These are phyloP conservation scores for Heterocephalus glaber DNA, from an alignment of 2,113 vertebrate species.

Conservation along the genomic window DNA sequence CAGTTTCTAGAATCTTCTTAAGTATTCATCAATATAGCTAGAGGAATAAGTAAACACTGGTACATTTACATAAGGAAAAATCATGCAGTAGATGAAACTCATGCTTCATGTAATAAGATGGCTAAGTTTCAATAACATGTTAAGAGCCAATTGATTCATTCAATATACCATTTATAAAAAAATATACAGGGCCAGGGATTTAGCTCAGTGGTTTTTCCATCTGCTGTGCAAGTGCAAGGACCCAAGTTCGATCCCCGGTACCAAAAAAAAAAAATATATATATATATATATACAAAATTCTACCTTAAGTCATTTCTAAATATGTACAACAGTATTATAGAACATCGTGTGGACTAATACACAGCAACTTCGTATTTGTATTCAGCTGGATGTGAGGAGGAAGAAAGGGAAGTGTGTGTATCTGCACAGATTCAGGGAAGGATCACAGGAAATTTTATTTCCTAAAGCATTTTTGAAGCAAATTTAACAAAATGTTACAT, in stretches of 20 bases:
- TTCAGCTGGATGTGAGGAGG: background rate
- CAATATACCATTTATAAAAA: background rate
- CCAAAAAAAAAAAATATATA: too few species aligned
- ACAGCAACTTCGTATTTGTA: background rate
- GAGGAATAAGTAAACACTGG: background rate
- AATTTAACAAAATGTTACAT: background rate
- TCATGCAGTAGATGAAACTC: background rate
- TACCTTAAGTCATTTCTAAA: background rate
- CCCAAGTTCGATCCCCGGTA: too few species aligned
- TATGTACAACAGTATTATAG: background rate
- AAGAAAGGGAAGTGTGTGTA: fast-evolving
- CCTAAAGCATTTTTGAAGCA: background rate
- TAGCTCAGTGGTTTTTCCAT: too few species aligned
- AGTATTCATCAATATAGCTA: background rate
- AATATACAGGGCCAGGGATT: too few species aligned
- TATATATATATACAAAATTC: background rate
- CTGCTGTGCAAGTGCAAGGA: too few species aligned
- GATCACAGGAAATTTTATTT: background rate
- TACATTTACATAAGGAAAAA: background rate
- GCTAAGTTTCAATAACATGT: background rate
- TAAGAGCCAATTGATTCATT: background rate
- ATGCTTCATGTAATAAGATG: background rate
- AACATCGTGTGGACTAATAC: background rate
- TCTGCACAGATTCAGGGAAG: background rate
- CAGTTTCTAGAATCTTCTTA: background rate